Evolutionary conservation across 1,140 invertebrate species (phyloP).

Genomic region (Ctenoplectra terminalis): DNA sequence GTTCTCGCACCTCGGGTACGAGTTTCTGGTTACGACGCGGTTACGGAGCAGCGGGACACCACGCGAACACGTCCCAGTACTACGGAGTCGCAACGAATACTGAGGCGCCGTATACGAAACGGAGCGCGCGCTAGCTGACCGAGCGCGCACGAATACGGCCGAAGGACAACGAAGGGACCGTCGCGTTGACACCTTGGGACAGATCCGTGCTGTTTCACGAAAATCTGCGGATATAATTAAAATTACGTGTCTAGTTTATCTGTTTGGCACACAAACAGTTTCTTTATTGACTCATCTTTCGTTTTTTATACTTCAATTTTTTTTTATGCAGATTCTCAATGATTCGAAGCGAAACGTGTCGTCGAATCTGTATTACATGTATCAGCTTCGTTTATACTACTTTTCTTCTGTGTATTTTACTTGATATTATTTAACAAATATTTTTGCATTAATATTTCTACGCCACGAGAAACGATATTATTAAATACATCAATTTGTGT

Average conservation of each 20-base stretch:
- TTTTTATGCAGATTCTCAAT: not conserved
- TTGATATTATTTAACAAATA: not conserved
- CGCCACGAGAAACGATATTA: not conserved
- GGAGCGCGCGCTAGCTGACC: conserved; percentile 40
- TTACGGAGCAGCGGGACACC: conserved; percentile 12
- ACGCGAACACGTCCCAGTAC: conserved; percentile 4
- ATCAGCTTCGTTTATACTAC: not conserved
- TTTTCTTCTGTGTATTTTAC: not conserved
- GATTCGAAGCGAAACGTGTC: not conserved
- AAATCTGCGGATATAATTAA: not conserved
- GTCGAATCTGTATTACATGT: not conserved
- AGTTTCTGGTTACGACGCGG: conserved; percentile 37
- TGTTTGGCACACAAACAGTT: not conserved
- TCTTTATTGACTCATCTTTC: not conserved
- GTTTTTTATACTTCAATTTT: not conserved
- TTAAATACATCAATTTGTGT: not conserved
- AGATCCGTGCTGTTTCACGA: not conserved
- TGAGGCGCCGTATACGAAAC: conserved; percentile 22
- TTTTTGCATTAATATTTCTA: not conserved
- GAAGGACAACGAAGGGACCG: conserved; percentile 34
- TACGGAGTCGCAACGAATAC: conserved; percentile 54
- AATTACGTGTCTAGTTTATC: not conserved
- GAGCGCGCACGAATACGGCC: conserved; percentile 27
- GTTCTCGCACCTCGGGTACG: conserved; percentile 44
- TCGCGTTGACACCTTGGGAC: conserved; percentile 19